Base-by-base conservation (phyloP, 2,888 invertebrate species). In the Caenorhabditis auriculariae region DNA sequence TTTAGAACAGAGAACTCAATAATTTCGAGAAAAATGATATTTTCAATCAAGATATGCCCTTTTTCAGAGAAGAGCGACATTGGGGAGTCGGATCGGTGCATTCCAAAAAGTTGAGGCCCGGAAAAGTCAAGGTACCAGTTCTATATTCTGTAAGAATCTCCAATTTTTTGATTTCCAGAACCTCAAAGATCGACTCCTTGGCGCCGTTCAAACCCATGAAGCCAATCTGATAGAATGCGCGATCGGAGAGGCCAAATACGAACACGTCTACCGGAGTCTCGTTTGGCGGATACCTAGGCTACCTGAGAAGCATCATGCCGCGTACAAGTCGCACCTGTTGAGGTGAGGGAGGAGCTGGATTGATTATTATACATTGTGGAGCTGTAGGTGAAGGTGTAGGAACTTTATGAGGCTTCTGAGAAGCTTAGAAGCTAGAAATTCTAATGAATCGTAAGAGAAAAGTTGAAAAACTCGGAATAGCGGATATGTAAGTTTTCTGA, bases 301-400 rank as follows among this genome's bases (percentile, higher is more conserved):
- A 77, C 98, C 98, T 53, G 96, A 96, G 84, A 93, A 96, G 84
- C 95, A 96, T 69, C 95, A 98, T 87, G 96, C 94, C 52, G 96
- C 98, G 23, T 98, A 98, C 85, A 96, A 96, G 64, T 93, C 91
- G 21, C 96, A 98, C 86, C 89, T 93, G 83, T 88, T 98, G 85
- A 90, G 70, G 71, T 78, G 55, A 50, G 44, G 37, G 6, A n/a
- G n/a, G n/a, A n/a, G n/a, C n/a, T n/a, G n/a, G n/a, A n/a, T n/a
- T n/a, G n/a, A n/a, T n/a, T n/a, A 23, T 23, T 2, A 2, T 21
- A 57, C 3, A n/a, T n/a, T n/a, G n/a, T n/a, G n/a, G n/a, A n/a
- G n/a, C n/a, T n/a, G n/a, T n/a, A n/a, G n/a, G n/a, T n/a, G n/a
- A n/a, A n/a, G 23, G 2, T 21, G 26, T 24, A 7, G n/a, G n/a